A percentile compares a stretch with the other conserved stretches of the same genome.
Evolutionary conservation across 2,797 vertebrate species (phyloP).

Genomic region (Chaetophractus vellerosus): DNA sequence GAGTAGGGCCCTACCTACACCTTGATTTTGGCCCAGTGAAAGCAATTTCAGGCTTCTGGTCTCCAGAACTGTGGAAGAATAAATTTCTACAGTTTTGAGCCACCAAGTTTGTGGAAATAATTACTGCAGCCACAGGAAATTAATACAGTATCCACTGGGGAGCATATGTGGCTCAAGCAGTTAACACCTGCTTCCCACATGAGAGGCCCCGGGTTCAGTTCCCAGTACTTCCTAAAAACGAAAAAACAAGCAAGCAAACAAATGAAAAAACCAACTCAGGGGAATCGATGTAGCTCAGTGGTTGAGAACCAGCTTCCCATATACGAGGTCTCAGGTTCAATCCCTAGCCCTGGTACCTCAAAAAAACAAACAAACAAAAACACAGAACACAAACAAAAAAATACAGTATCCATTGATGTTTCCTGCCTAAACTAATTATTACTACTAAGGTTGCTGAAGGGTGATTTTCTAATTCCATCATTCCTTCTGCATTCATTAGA

Average conservation of each 20-base stretch:
- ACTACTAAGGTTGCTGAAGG: not conserved
- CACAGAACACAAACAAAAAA: too few relatives aligned
- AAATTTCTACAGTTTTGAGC: slow-evolving; percentile 3
- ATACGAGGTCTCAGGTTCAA: too few relatives aligned
- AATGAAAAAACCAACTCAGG: too few relatives aligned
- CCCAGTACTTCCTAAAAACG: too few relatives aligned
- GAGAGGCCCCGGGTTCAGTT: too few relatives aligned
- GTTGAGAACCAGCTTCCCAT: too few relatives aligned
- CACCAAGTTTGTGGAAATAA: not conserved
- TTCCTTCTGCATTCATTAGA: not conserved
- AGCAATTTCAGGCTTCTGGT: not conserved
- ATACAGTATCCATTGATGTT: not conserved
- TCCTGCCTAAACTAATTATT: not conserved
- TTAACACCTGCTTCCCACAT: too few relatives aligned
- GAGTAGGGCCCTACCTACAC: not conserved
- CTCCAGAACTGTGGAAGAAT: not conserved
- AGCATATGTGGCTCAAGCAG: too few relatives aligned
- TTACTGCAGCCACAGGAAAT: not conserved
- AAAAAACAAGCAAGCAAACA: too few relatives aligned
- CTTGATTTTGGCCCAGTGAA: not conserved
- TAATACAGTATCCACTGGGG: not conserved
- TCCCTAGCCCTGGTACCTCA: too few relatives aligned
- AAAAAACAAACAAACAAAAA: too few relatives aligned
- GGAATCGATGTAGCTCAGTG: too few relatives aligned
- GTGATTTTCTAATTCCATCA: not conserved